These are phyloP conservation scores for Hofmannophila pseudospretella DNA, from an alignment of 2,888 invertebrate species.

Conservation along the genomic window DNA sequence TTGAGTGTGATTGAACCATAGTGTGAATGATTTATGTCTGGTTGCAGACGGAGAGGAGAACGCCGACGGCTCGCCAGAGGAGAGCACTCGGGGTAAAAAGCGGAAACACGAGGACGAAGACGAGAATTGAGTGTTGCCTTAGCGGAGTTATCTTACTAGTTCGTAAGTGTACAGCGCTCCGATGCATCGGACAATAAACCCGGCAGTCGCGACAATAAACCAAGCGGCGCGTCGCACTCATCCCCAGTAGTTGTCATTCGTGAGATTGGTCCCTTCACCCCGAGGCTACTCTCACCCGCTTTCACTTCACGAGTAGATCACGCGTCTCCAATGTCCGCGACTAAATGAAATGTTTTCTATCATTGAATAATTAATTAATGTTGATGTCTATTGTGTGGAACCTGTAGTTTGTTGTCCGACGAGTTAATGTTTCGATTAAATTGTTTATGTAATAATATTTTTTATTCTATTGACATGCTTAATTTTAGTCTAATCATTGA, in stretches of 20 bases:
- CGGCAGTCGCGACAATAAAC: constrained; percentile 22
- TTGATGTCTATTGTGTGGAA: constrained; percentile 63
- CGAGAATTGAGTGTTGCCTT: constrained; percentile 74
- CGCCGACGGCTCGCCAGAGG: constrained; percentile 59
- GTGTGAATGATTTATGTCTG: no score
- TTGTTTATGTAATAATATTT: constrained; percentile 73
- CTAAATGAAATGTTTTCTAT: constrained; percentile 42
- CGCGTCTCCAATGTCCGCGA: constrained; percentile 19
- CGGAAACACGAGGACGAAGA: constrained; percentile 79
- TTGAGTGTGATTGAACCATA: no score
- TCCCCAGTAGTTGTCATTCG: constrained; percentile 57
- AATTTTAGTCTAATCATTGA: constrained; percentile 67
- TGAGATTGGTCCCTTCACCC: constrained; percentile 45
- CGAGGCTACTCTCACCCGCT: constrained; percentile 35
- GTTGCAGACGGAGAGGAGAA: constrained; percentile 58
- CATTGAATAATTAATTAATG: constrained; percentile 39
- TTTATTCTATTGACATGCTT: constrained; percentile 75
- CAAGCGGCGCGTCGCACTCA: constrained; percentile 37
- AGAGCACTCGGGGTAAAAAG: constrained; percentile 79
- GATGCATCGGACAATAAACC: constrained; percentile 73
- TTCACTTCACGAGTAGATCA: constrained; percentile 21
- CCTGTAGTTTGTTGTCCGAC: constrained; percentile 74
- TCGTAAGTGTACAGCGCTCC: constrained; percentile 75
- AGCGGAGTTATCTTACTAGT: constrained; percentile 71
- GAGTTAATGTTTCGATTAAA: constrained; percentile 72